These are phyloP conservation scores for Phyllotreta cruciferae DNA, from an alignment of 2,888 invertebrate species.

Conservation along the genomic window DNA sequence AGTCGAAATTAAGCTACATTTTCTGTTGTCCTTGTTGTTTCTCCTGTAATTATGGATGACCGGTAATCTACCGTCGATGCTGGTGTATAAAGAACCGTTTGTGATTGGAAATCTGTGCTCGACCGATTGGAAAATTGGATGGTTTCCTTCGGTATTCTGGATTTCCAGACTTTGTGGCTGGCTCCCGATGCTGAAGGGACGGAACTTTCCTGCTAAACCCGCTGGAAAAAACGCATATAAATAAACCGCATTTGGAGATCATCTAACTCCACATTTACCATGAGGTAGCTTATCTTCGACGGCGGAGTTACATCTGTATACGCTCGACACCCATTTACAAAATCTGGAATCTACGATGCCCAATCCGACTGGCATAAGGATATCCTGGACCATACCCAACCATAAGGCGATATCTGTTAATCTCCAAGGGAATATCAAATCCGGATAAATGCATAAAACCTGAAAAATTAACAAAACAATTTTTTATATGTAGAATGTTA, in stretches of 20 bases:
- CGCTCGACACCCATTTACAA: conserved; percentile 64
- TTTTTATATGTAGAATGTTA: background rate
- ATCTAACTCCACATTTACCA: no score
- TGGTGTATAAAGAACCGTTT: conserved; percentile 65
- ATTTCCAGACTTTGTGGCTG: conserved; percentile 58
- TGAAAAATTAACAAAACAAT: conserved; percentile 44
- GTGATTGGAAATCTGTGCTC: conserved; percentile 67
- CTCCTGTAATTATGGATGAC: conserved; percentile 62
- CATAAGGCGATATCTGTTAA: conserved; percentile 65
- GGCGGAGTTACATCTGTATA: conserved; percentile 59
- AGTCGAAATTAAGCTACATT: conserved; percentile 43
- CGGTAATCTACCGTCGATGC: conserved; percentile 63
- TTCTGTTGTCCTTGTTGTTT: conserved; percentile 50
- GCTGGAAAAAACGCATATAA: conserved; percentile 42
- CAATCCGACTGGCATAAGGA: conserved; percentile 65
- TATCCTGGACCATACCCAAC: conserved; percentile 66
- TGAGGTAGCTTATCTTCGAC: conserved; percentile 59
- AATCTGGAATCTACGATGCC: conserved; percentile 67
- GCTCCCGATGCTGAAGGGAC: conserved; percentile 62
- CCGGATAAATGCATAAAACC: conserved; percentile 64
- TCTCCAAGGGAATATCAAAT: conserved; percentile 62
- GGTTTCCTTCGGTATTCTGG: conserved; percentile 45
- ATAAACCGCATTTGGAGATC: no score
- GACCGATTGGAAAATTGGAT: conserved; percentile 56
- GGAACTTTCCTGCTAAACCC: conserved; percentile 68